Conservation (phyloP, 2,888 invertebrate genomes). For the Azorinus chamasolen region DNA sequence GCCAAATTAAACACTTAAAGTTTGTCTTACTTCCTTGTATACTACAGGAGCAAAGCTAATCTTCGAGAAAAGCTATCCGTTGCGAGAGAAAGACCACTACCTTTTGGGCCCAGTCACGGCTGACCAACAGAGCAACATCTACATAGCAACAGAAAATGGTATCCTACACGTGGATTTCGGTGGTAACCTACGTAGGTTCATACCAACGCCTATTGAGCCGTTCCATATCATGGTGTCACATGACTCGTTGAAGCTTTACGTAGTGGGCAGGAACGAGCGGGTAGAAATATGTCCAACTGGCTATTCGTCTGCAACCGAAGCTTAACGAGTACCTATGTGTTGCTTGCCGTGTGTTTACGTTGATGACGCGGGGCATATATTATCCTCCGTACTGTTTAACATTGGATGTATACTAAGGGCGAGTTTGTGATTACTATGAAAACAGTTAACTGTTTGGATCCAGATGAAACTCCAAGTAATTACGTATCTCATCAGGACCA, state of each 20-base stretch:
- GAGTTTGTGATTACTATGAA: no score
- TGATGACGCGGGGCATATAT: no score
- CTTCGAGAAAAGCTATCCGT: slow-evolving; percentile 18
- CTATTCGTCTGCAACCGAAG: no score
- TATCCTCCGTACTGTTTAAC: no score
- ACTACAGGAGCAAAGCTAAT: slow-evolving; percentile 7
- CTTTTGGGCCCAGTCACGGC: slow-evolving; percentile 6
- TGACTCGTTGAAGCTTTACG: slow-evolving; percentile 1
- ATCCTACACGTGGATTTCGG: slow-evolving; percentile 9
- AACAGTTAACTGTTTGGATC: no score
- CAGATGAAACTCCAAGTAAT: no score
- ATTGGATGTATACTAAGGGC: no score
- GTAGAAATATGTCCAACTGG: neutral
- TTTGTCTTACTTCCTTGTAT: no score
- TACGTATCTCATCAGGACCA: no score
- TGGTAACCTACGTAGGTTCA: neutral
- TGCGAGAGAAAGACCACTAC: slow-evolving; percentile 20
- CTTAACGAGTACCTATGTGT: no score
- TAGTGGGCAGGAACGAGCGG: slow-evolving; percentile 7
- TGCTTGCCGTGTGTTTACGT: no score
- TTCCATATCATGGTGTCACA: slow-evolving; percentile 21
- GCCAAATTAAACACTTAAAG: no score
- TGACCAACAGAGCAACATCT: slow-evolving; percentile 6
- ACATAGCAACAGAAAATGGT: slow-evolving; percentile 13
- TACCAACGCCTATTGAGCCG: slow-evolving; percentile 14